A percentile compares a stretch with the other conserved stretches of the same genome.
Evolutionary conservation across 2,797 vertebrate genomes (phyloP).

Genomic region (Cryptoblepharus egeriae): DNA sequence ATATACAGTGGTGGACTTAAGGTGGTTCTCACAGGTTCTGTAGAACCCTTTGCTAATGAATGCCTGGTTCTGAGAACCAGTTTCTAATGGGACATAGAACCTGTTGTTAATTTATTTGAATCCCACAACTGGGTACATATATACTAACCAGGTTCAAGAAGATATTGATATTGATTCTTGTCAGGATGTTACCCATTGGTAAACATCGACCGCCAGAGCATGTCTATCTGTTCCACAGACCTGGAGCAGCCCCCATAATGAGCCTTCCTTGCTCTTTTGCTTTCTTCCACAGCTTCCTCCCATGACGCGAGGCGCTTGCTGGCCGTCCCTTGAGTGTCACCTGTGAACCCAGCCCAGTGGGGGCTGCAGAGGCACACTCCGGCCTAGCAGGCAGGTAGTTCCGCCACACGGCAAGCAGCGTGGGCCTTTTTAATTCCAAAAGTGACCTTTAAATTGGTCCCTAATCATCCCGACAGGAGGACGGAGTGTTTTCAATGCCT

Average conservation of each 20-base stretch:
- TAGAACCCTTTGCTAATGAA: too few relatives aligned
- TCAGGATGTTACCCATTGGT: too few relatives aligned
- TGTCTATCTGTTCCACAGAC: too few relatives aligned
- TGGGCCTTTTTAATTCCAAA: slow-evolving; percentile 71
- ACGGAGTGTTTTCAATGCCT: slow-evolving; percentile 63
- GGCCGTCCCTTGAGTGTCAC: slow-evolving; percentile 51
- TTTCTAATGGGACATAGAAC: too few relatives aligned
- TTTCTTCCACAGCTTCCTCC: background rate
- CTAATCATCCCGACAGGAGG: slow-evolving; percentile 69
- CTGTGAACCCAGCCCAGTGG: slow-evolving; percentile 63
- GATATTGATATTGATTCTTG: too few relatives aligned
- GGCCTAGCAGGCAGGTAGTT: slow-evolving; percentile 73
- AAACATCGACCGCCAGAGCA: too few relatives aligned
- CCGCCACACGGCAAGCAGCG: slow-evolving; percentile 69
- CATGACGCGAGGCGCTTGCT: slow-evolving; percentile 5
- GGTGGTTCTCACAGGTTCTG: too few relatives aligned
- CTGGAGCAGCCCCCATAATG: background rate
- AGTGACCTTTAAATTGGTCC: slow-evolving; percentile 79
- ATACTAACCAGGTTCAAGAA: too few relatives aligned
- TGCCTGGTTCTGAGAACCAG: too few relatives aligned
- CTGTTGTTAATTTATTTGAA: too few relatives aligned
- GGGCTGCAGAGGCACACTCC: slow-evolving; percentile 64
- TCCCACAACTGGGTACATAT: too few relatives aligned
- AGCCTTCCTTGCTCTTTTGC: background rate
- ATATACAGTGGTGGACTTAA: too few relatives aligned